Evolutionary conservation across 2,888 invertebrate genomes (phyloP), one percentile per base, ranked within the genome.

Genomic region (Lepidochrysops patricia): DNA sequence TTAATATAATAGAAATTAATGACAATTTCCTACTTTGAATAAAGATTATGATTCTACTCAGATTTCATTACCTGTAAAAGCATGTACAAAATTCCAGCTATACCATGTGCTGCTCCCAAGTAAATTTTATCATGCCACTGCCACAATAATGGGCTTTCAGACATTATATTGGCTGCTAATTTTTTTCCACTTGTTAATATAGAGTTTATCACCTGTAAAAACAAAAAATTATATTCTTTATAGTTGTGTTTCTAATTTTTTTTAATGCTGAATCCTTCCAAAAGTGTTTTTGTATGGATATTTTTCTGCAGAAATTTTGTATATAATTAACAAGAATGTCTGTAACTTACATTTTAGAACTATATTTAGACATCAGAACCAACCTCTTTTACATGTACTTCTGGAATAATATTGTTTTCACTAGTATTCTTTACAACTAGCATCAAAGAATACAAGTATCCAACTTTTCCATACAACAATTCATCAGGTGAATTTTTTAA

Each of bases 41-140:
- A n/a, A n/a, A n/a, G n/a, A 35, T 35, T 35, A 32, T 32, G 4
- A 32, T 32, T 35, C 13, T n/a, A 4, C 13, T 35, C n/a, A n/a
- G n/a, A 13, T 26, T 50, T 6, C 2, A 13, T 73, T 70, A 94
- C 95, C 91, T 95, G 94, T 66, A 97, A 81, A n/a, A 98, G 80
- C 63, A 95, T 86, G 74, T 94, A 96, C 19, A 97, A 79, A 72
- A 98, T 97, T 4, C 97, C 97, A 63, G 94, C 92, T 66, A 96
- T 82, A 19, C 97, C 97, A 89, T 98, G 97, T 54, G 97, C 97
- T 48, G 95, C 97, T 15, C 98, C 97, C 57, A 96, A 84, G 76
- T 98, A 98, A 73, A 94, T 90, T 75, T 93, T 94, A 37, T 93
- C 93, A 82, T 97, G 97, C 97, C 97, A 98, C 71, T 93, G 90